A percentile compares a stretch with the other conserved stretches of the same genome.
Evolutionary conservation across 92 coral and sea anemone genomes (phyloP).

Genomic region (Zoanthus solanderi): DNA sequence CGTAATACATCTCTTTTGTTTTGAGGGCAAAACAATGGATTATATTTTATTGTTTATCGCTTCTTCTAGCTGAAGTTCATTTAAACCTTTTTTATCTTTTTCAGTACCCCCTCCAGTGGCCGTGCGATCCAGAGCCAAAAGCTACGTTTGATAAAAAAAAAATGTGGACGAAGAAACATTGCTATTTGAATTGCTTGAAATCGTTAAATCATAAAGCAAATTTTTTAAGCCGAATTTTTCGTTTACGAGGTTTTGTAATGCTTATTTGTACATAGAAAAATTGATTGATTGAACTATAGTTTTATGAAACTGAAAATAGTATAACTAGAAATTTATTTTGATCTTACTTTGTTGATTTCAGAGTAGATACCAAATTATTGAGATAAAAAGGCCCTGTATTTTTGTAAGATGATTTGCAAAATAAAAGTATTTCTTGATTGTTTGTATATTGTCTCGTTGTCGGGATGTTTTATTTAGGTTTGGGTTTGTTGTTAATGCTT

Average conservation of each 20-base stretch:
- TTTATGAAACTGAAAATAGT: neutral
- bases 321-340: conserved; percentile 5
- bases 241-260: neutral
- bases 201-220: conserved; percentile 6
- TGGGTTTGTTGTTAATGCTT: too few species aligned
- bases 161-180: neutral
- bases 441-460: neutral
- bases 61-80: neutral
- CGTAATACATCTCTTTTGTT: too few species aligned
- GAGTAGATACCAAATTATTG: neutral
- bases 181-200: conserved; percentile 4
- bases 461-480: too few species aligned
- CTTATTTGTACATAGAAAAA: conserved; percentile 16
- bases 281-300: neutral
- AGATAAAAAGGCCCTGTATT: conserved; percentile 16
- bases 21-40: too few species aligned
- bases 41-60: too few species aligned
- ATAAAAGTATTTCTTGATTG: neutral
- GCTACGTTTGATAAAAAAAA: conserved; percentile 6
- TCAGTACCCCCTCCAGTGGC: conserved; percentile 11
- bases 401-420: conserved; percentile 11
- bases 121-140: conserved; percentile 18
- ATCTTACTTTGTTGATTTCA: neutral
- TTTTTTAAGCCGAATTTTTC: neutral
- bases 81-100: neutral